Evolutionary conservation across 1,140 invertebrate species (phyloP).

Genomic region (Drosophila hydei): DNA sequence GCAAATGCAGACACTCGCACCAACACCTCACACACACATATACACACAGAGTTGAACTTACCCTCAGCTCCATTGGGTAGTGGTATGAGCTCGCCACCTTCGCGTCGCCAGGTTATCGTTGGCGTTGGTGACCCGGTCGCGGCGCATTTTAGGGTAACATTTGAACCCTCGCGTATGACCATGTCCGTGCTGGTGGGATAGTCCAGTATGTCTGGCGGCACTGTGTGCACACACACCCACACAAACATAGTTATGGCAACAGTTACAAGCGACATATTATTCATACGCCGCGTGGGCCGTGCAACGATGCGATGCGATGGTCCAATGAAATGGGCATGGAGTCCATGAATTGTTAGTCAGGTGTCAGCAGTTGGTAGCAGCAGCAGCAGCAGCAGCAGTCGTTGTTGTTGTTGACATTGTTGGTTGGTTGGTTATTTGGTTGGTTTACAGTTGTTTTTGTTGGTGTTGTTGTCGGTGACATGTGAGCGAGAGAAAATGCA

Average conservation of each 20-base stretch:
- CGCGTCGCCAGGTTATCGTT: conserved; percentile 92
- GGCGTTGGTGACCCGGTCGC: conserved; percentile 92
- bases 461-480: conserved; percentile 21
- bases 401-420: conserved; percentile 40
- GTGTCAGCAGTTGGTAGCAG: conserved; percentile 56
- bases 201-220: conserved; percentile 94
- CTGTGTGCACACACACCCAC: conserved; percentile 85
- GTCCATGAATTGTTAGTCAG: conserved; percentile 56
- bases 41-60: conserved; percentile 70
- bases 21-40: not conserved
- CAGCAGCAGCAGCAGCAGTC: conserved; percentile 26
- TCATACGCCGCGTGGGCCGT: conserved; percentile 67
- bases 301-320: conserved; percentile 19
- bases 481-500: conserved; percentile 33
- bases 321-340: conserved; percentile 49
- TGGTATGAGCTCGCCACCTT: conserved; percentile 89
- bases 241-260: conserved; percentile 43
- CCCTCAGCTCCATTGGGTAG: conserved; percentile 87
- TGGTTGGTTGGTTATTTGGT: conserved; percentile 42
- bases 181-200: conserved; percentile 94
- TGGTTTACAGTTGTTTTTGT: conserved; percentile 31
- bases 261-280: conserved; percentile 68
- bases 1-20: conserved; percentile 29
- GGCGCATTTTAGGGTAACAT: conserved; percentile 92
- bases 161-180: conserved; percentile 92